Evolutionary conservation across 2,888 invertebrate species (phyloP).

Genomic region (Trissonchulus sp.): DNA sequence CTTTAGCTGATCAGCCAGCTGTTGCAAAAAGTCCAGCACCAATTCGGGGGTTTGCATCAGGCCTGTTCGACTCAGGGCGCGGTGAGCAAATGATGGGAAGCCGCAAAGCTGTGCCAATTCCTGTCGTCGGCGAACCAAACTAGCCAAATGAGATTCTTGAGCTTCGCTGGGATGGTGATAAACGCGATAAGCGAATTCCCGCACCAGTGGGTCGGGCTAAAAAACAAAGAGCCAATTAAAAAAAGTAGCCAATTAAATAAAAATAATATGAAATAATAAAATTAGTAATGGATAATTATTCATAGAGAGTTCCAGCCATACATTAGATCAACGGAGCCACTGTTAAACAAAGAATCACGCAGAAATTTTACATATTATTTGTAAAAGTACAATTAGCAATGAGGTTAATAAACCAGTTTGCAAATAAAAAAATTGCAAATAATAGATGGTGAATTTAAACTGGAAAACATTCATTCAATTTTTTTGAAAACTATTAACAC

Average conservation of each 20-base stretch:
- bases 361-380: no score
- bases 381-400: no score
- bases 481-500: no score
- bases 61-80: slow-evolving; percentile 73
- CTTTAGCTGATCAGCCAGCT: not conserved
- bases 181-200: slow-evolving; percentile 22
- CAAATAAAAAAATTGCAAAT: no score
- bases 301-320: no score
- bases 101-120: slow-evolving; percentile 79
- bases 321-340: no score
- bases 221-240: slow-evolving; percentile 7
- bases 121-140: slow-evolving; percentile 68
- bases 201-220: not conserved
- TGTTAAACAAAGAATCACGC: no score
- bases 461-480: no score
- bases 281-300: no score
- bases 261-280: not conserved
- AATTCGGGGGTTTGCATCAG: slow-evolving; percentile 57
- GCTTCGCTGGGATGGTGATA: slow-evolving; percentile 37
- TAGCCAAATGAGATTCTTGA: slow-evolving; percentile 57
- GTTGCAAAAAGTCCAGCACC: slow-evolving; percentile 41
- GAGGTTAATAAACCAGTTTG: no score
- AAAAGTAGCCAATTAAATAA: not conserved
- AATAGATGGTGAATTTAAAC: no score
- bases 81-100: slow-evolving; percentile 77